Percentiles rank a stretch among this genome's conserved stretches.
Evolutionary conservation across 2,888 invertebrate species (phyloP).

Genomic region (Drosophila ustulata): DNA sequence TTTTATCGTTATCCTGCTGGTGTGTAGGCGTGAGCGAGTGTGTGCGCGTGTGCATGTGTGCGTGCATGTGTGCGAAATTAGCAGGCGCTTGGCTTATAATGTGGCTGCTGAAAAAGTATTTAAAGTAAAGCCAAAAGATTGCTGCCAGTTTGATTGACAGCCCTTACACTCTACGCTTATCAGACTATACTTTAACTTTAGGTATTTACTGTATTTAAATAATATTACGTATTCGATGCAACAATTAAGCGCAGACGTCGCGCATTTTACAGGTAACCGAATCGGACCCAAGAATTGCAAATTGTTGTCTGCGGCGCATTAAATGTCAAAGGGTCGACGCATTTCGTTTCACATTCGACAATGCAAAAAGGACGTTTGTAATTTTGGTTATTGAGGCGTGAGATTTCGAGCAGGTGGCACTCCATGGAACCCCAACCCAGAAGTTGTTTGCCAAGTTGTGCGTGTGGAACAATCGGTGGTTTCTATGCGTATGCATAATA

Average conservation of each 20-base stretch:
- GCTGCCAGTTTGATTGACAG: constrained; percentile 43
- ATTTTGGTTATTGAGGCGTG: constrained; percentile 42
- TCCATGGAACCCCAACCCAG: background rate
- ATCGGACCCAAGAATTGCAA: background rate
- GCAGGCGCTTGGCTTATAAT: constrained; percentile 15
- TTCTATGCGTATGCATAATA: constrained; percentile 28
- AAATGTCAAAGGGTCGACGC: constrained; percentile 57
- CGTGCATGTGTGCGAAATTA: constrained; percentile 14
- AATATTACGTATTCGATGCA: background rate
- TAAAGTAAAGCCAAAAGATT: constrained; percentile 47
- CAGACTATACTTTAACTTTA: background rate
- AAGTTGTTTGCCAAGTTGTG: constrained; percentile 7
- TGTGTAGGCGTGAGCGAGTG: background rate
- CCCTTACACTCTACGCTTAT: background rate
- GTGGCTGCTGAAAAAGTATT: constrained; percentile 34
- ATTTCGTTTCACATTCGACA: constrained; percentile 3
- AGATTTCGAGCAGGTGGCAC: constrained; percentile 56
- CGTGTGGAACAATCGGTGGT: background rate
- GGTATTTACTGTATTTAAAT: background rate
- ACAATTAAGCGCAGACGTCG: background rate
- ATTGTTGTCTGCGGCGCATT: constrained; percentile 37
- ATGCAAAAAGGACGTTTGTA: background rate
- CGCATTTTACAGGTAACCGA: constrained; percentile 5
- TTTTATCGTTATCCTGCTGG: constrained; percentile 45
- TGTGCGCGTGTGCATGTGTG: background rate